Evolutionary conservation across 1,140 invertebrate species (phyloP), one percentile per base, ranked within the genome.

Genomic region (Danaus plexippus): DNA sequence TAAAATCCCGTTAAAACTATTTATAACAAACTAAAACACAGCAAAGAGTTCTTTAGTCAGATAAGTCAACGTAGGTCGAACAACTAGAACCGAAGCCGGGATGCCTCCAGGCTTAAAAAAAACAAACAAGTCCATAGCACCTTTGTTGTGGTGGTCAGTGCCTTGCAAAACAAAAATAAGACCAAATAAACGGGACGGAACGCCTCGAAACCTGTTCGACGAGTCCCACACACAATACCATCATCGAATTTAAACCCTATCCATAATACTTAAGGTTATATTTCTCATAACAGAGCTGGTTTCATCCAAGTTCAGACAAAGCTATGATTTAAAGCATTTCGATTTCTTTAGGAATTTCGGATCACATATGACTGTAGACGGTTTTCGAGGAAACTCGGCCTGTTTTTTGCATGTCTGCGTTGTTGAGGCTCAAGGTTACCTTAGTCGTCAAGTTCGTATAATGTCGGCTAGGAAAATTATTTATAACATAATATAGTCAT

Each of bases 131-230:
- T 60, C 69, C 62, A 67, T 67, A 69, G 67, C 67, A 74, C 74
- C 80, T 84, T 86, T 86, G 75, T 86, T 86, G 83, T 84, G 70
- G 73, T 86, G 83, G 83, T 86, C 83, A 86, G 83, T 86, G 80
- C 83, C 77, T 84, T 69, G 74, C 79, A 67, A 74, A 85, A 80
- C 73, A 77, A 84, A 83, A 82, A 85, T 80, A 80, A 81, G 66
- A 80, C 67, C 73, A 80, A 77, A 73, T 69, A 66, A 70, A 75
- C 77, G 69, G 76, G 69, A 75, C 65, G 64, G 62, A 80, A 78
- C 77, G 78, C 80, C 76, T 64, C 46, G 70, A 56, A 73, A 80
- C 80, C 79, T 71, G 81, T 80, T 64, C 41, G 61, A 72, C 82
- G 57, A 75, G 56, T 60, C 54, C 58, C 57, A 55, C 50, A 59